These are phyloP conservation scores for Tadarida brasiliensis DNA, from an alignment of 2,797 vertebrate species.

Conservation along the genomic window DNA sequence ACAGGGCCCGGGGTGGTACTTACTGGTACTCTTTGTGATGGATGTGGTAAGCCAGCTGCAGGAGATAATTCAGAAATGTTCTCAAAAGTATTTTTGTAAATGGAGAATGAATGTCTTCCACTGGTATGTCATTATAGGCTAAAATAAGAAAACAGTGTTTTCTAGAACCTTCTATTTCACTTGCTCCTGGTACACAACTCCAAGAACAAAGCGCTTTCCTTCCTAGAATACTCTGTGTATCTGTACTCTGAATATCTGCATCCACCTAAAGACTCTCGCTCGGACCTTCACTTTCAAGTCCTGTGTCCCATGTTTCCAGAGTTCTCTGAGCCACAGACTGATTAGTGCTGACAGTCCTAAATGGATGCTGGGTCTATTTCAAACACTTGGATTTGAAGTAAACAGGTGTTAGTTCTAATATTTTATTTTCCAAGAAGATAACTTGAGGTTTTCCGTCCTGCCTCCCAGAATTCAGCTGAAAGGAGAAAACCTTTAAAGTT, in stretches of 20 bases:
- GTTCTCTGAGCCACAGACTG: not conserved
- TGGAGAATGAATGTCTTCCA: slow-evolving; percentile 89
- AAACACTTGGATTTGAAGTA: not conserved
- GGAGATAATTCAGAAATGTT: slow-evolving; percentile 90
- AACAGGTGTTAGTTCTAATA: not conserved
- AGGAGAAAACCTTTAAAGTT: not conserved
- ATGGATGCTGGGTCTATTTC: not conserved
- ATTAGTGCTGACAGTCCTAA: not conserved
- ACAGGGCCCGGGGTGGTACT: slow-evolving; percentile 76
- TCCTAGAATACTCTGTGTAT: not conserved
- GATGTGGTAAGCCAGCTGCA: slow-evolving; percentile 91
- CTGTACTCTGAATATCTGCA: too few relatives aligned
- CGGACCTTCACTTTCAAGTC: fast-evolving
- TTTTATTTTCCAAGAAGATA: not conserved
- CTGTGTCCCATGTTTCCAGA: not conserved
- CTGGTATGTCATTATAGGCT: slow-evolving; percentile 78
- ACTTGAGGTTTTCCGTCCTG: not conserved
- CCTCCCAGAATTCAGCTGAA: not conserved
- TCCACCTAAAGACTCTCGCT: not conserved
- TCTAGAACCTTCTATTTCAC: not conserved
- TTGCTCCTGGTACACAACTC: not conserved
- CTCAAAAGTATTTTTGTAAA: slow-evolving; percentile 88
- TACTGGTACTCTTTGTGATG: slow-evolving; percentile 90
- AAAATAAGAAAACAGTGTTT: slow-evolving; percentile 56
- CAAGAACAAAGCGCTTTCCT: not conserved